A percentile compares a stretch with the other conserved stretches of the same genome.
Conservation (phyloP, 2,888 invertebrate species). For the Serripes groenlandicus region DNA sequence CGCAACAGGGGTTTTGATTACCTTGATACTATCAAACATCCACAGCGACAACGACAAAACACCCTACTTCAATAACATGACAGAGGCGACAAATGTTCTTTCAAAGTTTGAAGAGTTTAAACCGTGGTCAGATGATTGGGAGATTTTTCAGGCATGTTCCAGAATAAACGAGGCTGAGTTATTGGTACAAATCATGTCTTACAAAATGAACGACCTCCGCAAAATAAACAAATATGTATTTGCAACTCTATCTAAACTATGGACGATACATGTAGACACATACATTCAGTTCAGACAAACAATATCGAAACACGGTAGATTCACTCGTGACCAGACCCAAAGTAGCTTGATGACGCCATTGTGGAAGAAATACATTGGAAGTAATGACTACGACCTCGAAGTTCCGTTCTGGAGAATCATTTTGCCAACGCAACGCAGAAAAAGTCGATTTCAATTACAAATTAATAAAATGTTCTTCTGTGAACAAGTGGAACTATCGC, state of each 20-base stretch:
- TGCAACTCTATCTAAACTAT: neutral
- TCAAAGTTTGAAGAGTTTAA: neutral
- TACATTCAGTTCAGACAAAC: neutral
- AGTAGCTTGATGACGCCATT: neutral
- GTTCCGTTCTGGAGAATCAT: neutral
- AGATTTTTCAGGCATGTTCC: too few species aligned
- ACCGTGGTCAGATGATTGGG: neutral
- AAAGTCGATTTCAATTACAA: neutral
- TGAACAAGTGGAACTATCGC: constrained; percentile 1
- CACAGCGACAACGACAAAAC: neutral
- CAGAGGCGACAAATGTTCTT: neutral
- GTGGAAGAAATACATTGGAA: neutral
- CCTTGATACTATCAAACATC: neutral
- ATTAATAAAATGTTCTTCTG: neutral
- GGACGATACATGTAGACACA: neutral
- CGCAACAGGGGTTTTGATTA: neutral
- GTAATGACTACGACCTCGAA: neutral
- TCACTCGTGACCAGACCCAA: neutral
- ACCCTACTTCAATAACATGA: neutral
- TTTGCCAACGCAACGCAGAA: neutral
- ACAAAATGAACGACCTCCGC: neutral
- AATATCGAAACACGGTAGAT: neutral
- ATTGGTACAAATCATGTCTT: neutral
- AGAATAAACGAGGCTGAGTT: too few species aligned
- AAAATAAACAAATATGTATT: neutral